Conservation (phyloP, 2,797 vertebrate species). For the Bovichtus diacanthus region DNA sequence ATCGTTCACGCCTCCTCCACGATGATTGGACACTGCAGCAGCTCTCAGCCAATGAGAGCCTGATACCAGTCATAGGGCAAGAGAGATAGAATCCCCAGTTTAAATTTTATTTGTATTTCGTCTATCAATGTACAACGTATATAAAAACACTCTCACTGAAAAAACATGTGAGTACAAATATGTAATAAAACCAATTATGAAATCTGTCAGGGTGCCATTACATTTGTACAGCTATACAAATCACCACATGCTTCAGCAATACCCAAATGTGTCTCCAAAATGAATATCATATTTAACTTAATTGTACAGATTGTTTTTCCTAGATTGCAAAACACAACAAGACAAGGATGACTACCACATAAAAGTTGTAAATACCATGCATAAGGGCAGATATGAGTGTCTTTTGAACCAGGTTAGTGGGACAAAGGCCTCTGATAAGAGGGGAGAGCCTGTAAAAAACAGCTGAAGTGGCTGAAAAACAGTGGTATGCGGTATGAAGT, state of each 20-base stretch:
- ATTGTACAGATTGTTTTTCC: slow-evolving; percentile 35
- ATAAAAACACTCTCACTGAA: slow-evolving; percentile 54
- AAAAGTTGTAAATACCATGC: neutral
- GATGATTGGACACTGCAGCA: slow-evolving; percentile 66
- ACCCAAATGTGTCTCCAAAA: slow-evolving; percentile 13
- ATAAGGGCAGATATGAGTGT: neutral
- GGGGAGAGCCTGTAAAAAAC: neutral
- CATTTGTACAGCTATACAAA: slow-evolving; percentile 49
- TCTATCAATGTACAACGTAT: slow-evolving; percentile 58
- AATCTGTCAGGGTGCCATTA: slow-evolving; percentile 37
- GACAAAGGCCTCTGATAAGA: slow-evolving; percentile 37
- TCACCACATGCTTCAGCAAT: slow-evolving; percentile 20
- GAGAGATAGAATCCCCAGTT: slow-evolving; percentile 36
- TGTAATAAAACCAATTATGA: slow-evolving; percentile 46
- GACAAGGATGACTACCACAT: neutral
- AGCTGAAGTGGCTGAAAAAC: slow-evolving; percentile 33
- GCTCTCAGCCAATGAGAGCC: slow-evolving; percentile 64
- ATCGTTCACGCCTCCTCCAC: no score
- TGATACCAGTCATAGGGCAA: neutral
- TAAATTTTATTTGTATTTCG: slow-evolving; percentile 70
- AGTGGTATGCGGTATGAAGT: slow-evolving; percentile 15
- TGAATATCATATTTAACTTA: slow-evolving; percentile 22
- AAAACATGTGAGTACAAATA: slow-evolving; percentile 62
- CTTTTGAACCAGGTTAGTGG: neutral
- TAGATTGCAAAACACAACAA: slow-evolving; percentile 19